These are phyloP conservation scores for Ostrea denselamellosa DNA, from an alignment of 1,140 invertebrate genomes.

Conservation along the genomic window DNA sequence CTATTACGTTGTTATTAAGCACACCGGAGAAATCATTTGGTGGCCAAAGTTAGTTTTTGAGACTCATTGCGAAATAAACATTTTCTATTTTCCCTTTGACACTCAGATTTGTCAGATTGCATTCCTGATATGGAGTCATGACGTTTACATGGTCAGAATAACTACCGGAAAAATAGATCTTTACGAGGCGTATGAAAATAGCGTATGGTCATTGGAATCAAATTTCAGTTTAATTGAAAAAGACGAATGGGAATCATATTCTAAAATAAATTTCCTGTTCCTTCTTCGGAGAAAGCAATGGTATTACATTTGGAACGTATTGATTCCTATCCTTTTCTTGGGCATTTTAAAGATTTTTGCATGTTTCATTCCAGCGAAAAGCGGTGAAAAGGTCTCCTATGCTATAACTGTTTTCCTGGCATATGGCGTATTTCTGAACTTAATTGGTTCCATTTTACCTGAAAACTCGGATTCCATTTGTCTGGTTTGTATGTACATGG, in stretches of 20 bases:
- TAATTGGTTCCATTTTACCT: neutral
- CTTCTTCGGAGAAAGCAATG: neutral
- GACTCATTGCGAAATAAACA: neutral
- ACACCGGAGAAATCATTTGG: neutral
- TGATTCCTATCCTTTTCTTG: neutral
- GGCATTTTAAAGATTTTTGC: slow-evolving; percentile 14
- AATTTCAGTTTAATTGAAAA: neutral
- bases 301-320: neutral
- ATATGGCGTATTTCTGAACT: slow-evolving; percentile 7
- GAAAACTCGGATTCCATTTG: neutral
- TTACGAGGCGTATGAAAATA: neutral
- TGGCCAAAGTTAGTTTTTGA: neutral
- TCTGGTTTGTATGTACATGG: neutral
- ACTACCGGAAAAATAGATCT: neutral
- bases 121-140: neutral
- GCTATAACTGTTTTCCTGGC: neutral
- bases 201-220: neutral
- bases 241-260: neutral
- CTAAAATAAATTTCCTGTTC: neutral
- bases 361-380: neutral
- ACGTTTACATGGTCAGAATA: neutral
- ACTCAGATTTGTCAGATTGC: neutral
- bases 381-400: slow-evolving; percentile 9
- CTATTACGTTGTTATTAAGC: neutral
- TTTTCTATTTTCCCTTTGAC: neutral